phyloP scores from a whole-genome alignment of 2,113 vertebrate genomes.

The Onychostruthus taczanowskii region DNA sequence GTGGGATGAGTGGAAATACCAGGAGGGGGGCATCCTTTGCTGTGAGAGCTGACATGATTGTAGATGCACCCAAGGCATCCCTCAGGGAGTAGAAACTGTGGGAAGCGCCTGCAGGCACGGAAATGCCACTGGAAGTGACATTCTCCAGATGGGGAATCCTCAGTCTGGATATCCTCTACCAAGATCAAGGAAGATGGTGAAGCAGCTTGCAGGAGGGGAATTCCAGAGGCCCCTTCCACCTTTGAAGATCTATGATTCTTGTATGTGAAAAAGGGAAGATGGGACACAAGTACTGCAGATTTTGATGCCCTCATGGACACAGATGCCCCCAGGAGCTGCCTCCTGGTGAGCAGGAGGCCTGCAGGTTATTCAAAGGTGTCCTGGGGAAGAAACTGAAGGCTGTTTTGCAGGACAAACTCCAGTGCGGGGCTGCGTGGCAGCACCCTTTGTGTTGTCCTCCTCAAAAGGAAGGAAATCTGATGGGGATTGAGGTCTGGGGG shows the following conservation, averaged over 20 bases:
- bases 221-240: background rate
- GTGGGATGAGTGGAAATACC: background rate
- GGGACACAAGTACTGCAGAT: background rate
- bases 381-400: background rate
- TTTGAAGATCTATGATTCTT: background rate
- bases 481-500: background rate
- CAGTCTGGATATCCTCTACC: background rate
- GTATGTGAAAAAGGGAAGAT: background rate
- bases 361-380: background rate
- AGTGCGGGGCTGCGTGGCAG: background rate
- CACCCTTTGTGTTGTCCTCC: background rate
- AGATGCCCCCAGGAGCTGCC: background rate
- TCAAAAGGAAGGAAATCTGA: background rate
- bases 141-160: background rate
- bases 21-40: background rate
- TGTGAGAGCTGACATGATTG: background rate
- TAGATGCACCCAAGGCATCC: background rate
- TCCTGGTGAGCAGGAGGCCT: background rate
- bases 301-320: background rate
- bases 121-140: background rate
- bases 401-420: background rate
- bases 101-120: background rate
- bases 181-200: background rate
- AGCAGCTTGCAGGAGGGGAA: background rate
- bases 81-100: background rate